These are phyloP conservation scores for Sorex maritimensis DNA, from an alignment of 2,797 vertebrate genomes.

Conservation along the genomic window DNA sequence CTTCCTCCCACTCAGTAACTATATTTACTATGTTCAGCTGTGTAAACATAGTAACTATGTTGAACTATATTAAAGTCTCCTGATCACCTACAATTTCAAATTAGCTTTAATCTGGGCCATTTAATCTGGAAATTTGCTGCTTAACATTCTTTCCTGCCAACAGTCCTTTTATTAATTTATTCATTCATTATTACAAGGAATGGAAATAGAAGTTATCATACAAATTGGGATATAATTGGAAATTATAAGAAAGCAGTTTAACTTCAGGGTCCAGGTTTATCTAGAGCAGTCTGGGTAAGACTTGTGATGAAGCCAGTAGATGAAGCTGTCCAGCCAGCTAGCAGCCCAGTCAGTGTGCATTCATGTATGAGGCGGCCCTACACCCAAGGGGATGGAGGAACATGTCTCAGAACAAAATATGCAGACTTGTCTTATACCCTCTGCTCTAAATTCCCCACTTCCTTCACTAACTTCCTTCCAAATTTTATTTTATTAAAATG, in stretches of 20 bases:
- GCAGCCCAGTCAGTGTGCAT: background rate
- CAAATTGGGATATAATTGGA: slow-evolving; percentile 89
- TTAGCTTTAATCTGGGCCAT: slow-evolving; percentile 88
- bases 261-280: slow-evolving; percentile 49
- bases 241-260: slow-evolving; percentile 87
- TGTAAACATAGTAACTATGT: slow-evolving; percentile 50
- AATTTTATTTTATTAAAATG: slow-evolving; percentile 75
- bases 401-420: background rate
- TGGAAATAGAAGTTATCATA: slow-evolving; percentile 88
- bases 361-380: background rate
- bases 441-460: background rate
- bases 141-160: slow-evolving; percentile 86
- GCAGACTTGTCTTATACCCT: background rate
- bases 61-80: slow-evolving; percentile 80
- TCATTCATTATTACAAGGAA: slow-evolving; percentile 87
- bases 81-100: slow-evolving; percentile 72
- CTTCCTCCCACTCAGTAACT: slow-evolving; percentile 38
- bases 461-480: slow-evolving; percentile 76
- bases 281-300: background rate
- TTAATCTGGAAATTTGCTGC: slow-evolving; percentile 88
- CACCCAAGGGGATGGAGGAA: background rate
- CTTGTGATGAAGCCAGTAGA: background rate
- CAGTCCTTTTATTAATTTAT: slow-evolving; percentile 85
- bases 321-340: background rate
- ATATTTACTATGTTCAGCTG: no score